Evolutionary conservation across 2,113 vertebrate species (phyloP), one percentile per base, ranked within the genome.

Genomic region (Grammomys surdaster): DNA sequence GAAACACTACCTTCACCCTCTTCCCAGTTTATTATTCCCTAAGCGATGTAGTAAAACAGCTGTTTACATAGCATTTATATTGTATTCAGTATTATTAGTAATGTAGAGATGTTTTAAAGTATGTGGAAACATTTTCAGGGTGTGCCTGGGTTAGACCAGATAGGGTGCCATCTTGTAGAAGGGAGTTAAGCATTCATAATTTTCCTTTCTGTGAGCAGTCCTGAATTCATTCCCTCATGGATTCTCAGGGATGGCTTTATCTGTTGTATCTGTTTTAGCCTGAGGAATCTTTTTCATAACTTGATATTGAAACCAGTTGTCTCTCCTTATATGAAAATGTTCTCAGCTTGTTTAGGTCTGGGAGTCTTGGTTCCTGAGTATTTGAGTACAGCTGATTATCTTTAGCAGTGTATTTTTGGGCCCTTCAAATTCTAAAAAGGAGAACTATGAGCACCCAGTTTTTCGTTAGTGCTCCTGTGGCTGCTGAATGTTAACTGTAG

Each of bases 371-470:
- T 60, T 40, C 81, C 56, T 63, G n/a, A 60, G 60, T 60, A 58
- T 81, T n/a, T 56, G n/a, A 84, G 81, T 84, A 9, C 81, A 84
- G 5, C 54, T 82, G 78, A 40, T 82, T 58, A 26, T 81, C 36
- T 58, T 81, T 14, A 60, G 19, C n/a, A 56, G 77, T 11, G 26
- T 63, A 63, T 58, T 93, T 92, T 48, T 63, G 24, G 40, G 33
- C n/a, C 4, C 19, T 84, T 67, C 88, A 19, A 31, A 80, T 85
- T 96, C 31, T 86, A 91, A 96, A 93, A 89, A 89, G 51, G n/a
- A 86, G 24, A 89, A 69, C 40, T 73, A 9, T 54, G 63, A 91
- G 60, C 24, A 17, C 72, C 85, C 56, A 58, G 12, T 46, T 81
- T 24, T 73, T 94, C 86, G 31, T 91, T 78, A 6, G 5, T 56